A percentile compares a stretch with the other conserved stretches of the same genome.
These are phyloP conservation scores for Agrotis segetum DNA, from an alignment of 2,888 invertebrate genomes.

Conservation along the genomic window DNA sequence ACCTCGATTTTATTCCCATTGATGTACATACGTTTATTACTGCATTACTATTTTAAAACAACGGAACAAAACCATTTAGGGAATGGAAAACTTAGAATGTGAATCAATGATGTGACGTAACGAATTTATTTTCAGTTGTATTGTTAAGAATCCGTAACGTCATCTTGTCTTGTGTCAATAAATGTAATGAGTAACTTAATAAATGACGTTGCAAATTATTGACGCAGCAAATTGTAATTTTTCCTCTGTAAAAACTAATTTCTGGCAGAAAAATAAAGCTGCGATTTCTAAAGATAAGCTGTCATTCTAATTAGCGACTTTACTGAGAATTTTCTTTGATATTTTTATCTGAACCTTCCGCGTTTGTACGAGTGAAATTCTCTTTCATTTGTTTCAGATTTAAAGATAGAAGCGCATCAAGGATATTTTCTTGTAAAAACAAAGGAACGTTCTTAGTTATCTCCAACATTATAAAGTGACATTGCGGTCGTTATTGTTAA, in stretches of 20 bases:
- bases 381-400: conserved; percentile 35
- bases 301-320: conserved; percentile 32
- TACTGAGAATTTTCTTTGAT: conserved; percentile 36
- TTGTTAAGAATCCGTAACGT: conserved; percentile 56
- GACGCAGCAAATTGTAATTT: conserved; percentile 13
- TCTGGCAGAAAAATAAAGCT: conserved; percentile 19
- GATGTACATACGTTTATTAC: conserved; percentile 75
- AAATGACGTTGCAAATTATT: conserved; percentile 25
- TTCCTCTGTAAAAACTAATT: conserved; percentile 12
- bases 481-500: conserved; percentile 65
- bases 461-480: conserved; percentile 58
- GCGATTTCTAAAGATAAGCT: conserved; percentile 25
- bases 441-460: conserved; percentile 50
- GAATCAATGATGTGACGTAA: conserved; percentile 66
- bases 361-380: conserved; percentile 26
- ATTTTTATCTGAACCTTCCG: conserved; percentile 33
- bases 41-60: conserved; percentile 75
- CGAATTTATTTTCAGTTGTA: conserved; percentile 56
- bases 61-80: conserved; percentile 69
- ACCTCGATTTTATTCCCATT: conserved; percentile 70
- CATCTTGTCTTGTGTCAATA: conserved; percentile 38
- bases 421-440: conserved; percentile 37
- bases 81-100: conserved; percentile 68
- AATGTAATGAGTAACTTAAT: conserved; percentile 2
- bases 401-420: conserved; percentile 18